Evolutionary conservation across 1,140 invertebrate genomes (phyloP), one percentile per base, ranked within the genome.

Genomic region (Bilobella aurantiaca): DNA sequence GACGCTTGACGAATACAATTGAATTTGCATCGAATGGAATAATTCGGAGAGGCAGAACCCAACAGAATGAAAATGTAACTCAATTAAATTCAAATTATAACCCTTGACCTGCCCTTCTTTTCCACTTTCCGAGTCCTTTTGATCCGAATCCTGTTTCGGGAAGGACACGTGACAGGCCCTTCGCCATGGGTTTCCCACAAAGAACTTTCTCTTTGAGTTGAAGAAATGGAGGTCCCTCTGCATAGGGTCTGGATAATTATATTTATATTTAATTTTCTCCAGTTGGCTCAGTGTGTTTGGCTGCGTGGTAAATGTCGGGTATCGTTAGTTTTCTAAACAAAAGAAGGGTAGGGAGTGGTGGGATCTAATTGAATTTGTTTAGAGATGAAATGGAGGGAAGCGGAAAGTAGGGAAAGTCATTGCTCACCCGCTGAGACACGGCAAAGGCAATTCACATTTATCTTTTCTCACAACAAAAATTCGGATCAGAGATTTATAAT

Each of bases 61-160:
- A n/a, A n/a, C n/a, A n/a, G n/a, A n/a, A n/a, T n/a, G n/a, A n/a
- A n/a, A n/a, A n/a, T n/a, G n/a, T 69, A 69, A 70, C 47, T 16
- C 62, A 69, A 69, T 69, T 69, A 72, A 49, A 47, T 57, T 59
- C 68, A 53, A 71, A 67, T 66, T 68, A 65, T 61, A 63, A 62
- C 64, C 62, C 63, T 67, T 66, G 66, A 64, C 63, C 69, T 37
- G 23, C 28, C 56, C 37, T 53, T 57, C 21, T 57, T 31, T 53
- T 28, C 30, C 30, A 30, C 2, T 34, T 61, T 23, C 8, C 49
- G 5, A 14, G 23, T 56, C 14, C 49, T 25, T 16, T 56, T n/a
- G n/a, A n/a, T n/a, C n/a, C n/a, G n/a, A n/a, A n/a, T n/a, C n/a
- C n/a, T n/a, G n/a, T n/a, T n/a, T n/a, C n/a, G n/a, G n/a, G n/a